Percentiles rank a stretch among this genome's conserved stretches.
Conservation (phyloP, 2,888 invertebrate species). For the Megamerina dolium region DNA sequence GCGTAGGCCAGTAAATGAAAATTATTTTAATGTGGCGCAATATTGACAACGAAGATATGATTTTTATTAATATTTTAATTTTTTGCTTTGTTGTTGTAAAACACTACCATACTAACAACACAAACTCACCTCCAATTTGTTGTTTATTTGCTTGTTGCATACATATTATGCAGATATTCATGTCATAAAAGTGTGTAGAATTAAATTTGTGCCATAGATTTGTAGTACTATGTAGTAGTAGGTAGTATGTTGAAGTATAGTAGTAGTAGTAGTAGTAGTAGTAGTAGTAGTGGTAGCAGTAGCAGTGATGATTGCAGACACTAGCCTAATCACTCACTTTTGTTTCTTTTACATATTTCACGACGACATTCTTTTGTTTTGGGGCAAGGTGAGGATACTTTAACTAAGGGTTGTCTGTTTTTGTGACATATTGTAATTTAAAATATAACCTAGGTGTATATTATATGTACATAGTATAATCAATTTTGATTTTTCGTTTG, state of each 20-base stretch:
- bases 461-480: background rate
- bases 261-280: conserved; percentile 10
- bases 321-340: conserved; percentile 3
- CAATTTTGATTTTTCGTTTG: conserved; percentile 5
- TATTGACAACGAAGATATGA: too few species aligned
- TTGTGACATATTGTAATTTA: background rate
- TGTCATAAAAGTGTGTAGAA: too few species aligned
- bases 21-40: too few species aligned
- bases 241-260: conserved; percentile 16
- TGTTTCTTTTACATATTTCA: conserved; percentile 1
- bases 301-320: conserved; percentile 8
- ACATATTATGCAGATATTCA: too few species aligned
- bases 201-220: too few species aligned
- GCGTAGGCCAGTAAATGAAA: too few species aligned
- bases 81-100: too few species aligned
- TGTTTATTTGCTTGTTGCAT: too few species aligned
- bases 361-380: background rate
- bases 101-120: too few species aligned
- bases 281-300: conserved; percentile 10
- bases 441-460: background rate
- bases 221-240: too few species aligned
- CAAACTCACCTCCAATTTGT: too few species aligned
- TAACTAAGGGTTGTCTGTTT: background rate
- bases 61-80: too few species aligned
- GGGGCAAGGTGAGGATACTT: background rate